Conservation (phyloP, 2,888 invertebrate species). For the Coremacera marginata region DNA sequence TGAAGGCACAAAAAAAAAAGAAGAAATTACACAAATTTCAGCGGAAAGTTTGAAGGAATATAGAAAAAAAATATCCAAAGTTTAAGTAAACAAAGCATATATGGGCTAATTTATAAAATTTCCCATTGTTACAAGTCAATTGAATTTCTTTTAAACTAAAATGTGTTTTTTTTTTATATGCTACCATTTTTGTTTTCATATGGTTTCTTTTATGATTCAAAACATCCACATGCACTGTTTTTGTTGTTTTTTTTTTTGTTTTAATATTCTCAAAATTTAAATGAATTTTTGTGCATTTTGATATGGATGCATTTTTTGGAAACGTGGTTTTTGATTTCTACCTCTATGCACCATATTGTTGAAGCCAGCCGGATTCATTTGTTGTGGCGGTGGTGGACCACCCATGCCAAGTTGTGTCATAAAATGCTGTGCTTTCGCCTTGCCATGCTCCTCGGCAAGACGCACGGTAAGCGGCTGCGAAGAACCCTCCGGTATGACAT, state of each 20-base stretch:
- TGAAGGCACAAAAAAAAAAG: background rate
- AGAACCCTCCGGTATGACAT: slow-evolving; percentile 86
- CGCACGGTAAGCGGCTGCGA: slow-evolving; percentile 85
- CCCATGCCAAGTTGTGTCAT: slow-evolving; percentile 64
- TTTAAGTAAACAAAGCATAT: background rate
- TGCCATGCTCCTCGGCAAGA: slow-evolving; percentile 70
- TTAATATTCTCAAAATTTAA: slow-evolving; percentile 54
- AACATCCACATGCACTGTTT: slow-evolving; percentile 34
- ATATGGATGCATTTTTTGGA: slow-evolving; percentile 69
- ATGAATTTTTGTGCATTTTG: slow-evolving; percentile 66
- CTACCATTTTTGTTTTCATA: background rate
- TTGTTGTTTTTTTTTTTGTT: slow-evolving; percentile 35
- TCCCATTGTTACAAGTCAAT: background rate
- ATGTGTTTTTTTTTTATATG: background rate
- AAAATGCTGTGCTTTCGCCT: slow-evolving; percentile 68
- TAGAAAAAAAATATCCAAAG: background rate
- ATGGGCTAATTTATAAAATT: background rate
- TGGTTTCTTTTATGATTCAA: slow-evolving; percentile 40
- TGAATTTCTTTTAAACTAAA: background rate
- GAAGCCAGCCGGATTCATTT: slow-evolving; percentile 57
- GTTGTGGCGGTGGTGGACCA: slow-evolving; percentile 57
- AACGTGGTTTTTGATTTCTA: slow-evolving; percentile 70
- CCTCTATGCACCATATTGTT: slow-evolving; percentile 70
- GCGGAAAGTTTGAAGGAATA: background rate
- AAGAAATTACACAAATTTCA: slow-evolving; percentile 17